These are phyloP conservation scores for Nephotettix cincticeps DNA, from an alignment of 1,140 invertebrate species.

Conservation along the genomic window DNA sequence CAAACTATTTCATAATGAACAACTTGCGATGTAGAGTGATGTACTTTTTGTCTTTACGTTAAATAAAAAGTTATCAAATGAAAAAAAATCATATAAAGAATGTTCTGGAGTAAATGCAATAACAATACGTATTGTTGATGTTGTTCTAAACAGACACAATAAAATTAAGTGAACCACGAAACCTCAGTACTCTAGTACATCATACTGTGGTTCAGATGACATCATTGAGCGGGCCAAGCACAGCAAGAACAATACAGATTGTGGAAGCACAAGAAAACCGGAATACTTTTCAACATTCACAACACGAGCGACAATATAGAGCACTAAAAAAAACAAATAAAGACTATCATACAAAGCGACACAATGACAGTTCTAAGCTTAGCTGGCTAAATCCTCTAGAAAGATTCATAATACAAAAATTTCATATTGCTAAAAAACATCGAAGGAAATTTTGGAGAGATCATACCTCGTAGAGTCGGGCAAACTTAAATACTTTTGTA, in stretches of 20 bases:
- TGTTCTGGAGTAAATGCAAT: not conserved
- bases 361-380: not conserved
- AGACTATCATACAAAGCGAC: not conserved
- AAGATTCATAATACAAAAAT: not conserved
- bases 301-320: slow-evolving; percentile 8
- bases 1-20: not conserved
- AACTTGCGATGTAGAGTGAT: not conserved
- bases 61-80: not conserved
- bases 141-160: slow-evolving; percentile 1
- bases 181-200: slow-evolving; percentile 3
- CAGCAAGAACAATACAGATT: not conserved
- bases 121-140: not conserved
- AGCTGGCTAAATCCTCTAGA: not conserved
- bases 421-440: not conserved
- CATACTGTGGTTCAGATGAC: not conserved
- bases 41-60: not conserved
- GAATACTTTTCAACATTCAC: not conserved
- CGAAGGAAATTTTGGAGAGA: slow-evolving; percentile 3
- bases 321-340: not conserved
- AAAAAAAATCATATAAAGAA: not conserved
- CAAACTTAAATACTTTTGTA: slow-evolving; percentile 4
- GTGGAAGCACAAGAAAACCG: not conserved
- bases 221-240: not conserved
- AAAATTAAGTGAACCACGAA: not conserved
- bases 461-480: not conserved